These are phyloP conservation scores for Progne subis DNA, from an alignment of 2,113 vertebrate species.

Conservation along the genomic window DNA sequence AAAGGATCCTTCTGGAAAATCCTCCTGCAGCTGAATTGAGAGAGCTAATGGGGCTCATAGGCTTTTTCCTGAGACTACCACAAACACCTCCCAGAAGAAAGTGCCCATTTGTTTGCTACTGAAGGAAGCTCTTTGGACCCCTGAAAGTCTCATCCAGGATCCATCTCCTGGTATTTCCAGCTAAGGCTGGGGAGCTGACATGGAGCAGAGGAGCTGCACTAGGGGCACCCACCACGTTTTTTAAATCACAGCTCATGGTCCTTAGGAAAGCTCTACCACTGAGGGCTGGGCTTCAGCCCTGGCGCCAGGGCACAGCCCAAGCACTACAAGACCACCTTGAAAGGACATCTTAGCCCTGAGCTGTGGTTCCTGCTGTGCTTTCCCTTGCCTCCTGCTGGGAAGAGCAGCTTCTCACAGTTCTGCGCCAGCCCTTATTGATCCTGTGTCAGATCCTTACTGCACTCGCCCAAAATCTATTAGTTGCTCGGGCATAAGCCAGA, in stretches of 20 bases:
- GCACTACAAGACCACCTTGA: not conserved
- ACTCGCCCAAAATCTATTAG: not conserved
- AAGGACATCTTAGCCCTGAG: not conserved
- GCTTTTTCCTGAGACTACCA: not conserved
- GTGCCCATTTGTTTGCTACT: not conserved
- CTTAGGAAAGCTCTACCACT: not conserved
- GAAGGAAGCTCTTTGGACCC: not conserved
- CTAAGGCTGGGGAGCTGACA: not conserved
- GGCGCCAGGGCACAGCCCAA: not conserved
- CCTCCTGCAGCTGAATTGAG: not conserved
- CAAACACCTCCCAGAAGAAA: not conserved
- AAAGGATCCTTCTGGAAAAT: slow-evolving; percentile 10
- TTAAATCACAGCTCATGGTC: not conserved
- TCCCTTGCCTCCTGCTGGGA: not conserved
- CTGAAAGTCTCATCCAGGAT: not conserved
- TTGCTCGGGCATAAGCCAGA: not conserved
- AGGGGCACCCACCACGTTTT: not conserved
- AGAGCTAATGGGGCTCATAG: not conserved
- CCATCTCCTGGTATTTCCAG: not conserved
- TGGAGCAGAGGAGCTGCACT: not conserved
- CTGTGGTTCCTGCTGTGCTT: not conserved
- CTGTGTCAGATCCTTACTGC: not conserved
- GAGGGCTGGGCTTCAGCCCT: not conserved
- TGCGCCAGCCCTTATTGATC: not conserved
- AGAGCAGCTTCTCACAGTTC: not conserved